phyloP scores from a whole-genome alignment of 1,140 invertebrate genomes.

The Calliphora vicina region DNA sequence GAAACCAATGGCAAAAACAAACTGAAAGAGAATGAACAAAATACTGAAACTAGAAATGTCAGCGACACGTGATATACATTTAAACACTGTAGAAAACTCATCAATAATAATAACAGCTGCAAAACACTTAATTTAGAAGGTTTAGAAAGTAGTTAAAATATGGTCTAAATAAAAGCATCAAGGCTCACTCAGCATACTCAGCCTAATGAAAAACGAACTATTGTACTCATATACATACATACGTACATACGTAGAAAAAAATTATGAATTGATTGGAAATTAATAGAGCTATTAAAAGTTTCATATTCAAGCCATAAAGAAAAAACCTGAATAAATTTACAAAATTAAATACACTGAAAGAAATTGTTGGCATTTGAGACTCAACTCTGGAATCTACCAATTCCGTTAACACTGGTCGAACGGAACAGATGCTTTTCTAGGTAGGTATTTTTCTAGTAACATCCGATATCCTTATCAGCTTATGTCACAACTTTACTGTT shows the following conservation, averaged over 20 bases:
- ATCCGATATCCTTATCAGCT: no score
- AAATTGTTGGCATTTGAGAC: no score
- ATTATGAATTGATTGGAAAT: conserved; percentile 9
- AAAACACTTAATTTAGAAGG: conserved; percentile 4
- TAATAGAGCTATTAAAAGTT: conserved; percentile 25
- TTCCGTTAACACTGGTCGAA: no score
- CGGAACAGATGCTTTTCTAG: no score
- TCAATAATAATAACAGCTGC: conserved; percentile 30
- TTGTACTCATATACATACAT: neutral
- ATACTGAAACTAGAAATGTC: neutral
- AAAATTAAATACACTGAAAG: neutral
- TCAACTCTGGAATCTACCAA: no score
- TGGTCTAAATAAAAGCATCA: neutral
- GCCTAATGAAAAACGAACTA: neutral
- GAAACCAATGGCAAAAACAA: neutral
- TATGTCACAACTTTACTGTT: no score
- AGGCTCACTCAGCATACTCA: neutral
- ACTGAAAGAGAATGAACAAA: neutral
- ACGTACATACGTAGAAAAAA: neutral
- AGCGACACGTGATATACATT: conserved; percentile 21
- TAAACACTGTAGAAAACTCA: neutral
- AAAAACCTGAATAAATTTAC: neutral
- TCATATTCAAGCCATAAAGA: neutral
- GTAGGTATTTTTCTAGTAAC: no score
- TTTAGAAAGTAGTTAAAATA: conserved; percentile 19